Conservation (phyloP, 1,140 invertebrate species). For the Drosophila rufa region DNA sequence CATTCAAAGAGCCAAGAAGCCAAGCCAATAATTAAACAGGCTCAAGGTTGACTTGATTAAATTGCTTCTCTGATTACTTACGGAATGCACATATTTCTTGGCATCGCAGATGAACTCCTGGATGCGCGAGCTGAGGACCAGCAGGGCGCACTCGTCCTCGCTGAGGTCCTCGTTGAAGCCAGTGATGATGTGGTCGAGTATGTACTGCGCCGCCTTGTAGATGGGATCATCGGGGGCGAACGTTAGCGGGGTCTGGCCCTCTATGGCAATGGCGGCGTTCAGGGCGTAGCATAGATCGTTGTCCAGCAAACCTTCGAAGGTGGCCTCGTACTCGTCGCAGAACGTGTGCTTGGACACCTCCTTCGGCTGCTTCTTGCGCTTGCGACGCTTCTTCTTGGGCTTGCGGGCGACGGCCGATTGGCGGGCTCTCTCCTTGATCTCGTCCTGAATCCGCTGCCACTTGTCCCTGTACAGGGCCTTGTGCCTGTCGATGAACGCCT, state of each 20-base stretch:
- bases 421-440: conserved; percentile 59
- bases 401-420: not conserved
- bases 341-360: conserved; percentile 47
- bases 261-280: conserved; percentile 72
- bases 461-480: conserved; percentile 54
- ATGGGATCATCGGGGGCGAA: conserved; percentile 74
- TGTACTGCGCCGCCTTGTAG: conserved; percentile 79
- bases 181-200: conserved; percentile 66
- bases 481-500: conserved; percentile 67
- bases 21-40: too few relatives aligned
- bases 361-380: conserved; percentile 27
- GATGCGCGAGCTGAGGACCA: conserved; percentile 50
- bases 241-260: conserved; percentile 50
- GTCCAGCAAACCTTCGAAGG: conserved; percentile 72
- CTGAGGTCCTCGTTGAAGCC: conserved; percentile 70
- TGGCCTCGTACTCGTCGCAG: conserved; percentile 65
- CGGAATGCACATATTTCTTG: conserved; percentile 76
- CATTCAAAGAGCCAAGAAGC: too few relatives aligned
- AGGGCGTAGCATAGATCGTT: conserved; percentile 72
- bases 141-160: conserved; percentile 55
- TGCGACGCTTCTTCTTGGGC: conserved; percentile 40
- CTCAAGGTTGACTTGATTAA: not conserved
- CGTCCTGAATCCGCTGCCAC: conserved; percentile 69
- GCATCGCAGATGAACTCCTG: conserved; percentile 72
- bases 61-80: conserved; percentile 36